These are phyloP conservation scores for Mystacides longicornis DNA, from an alignment of 2,888 invertebrate species.

Conservation along the genomic window DNA sequence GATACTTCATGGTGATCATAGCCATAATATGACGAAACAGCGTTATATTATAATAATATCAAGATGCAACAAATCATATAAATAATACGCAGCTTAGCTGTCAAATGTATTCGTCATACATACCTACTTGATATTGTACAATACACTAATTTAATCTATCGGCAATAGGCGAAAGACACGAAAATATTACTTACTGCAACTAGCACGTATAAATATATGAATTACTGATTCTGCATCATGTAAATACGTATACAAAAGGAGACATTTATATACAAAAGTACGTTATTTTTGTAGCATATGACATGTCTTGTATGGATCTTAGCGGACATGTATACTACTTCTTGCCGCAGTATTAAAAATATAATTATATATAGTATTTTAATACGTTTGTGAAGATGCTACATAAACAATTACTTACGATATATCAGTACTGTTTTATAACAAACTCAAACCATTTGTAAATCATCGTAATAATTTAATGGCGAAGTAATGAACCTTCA, in stretches of 20 bases:
- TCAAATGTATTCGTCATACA: not conserved
- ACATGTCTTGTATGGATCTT: not conserved
- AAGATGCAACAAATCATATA: not conserved
- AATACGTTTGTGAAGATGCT: not conserved
- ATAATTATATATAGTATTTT: no score
- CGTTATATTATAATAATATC: not conserved
- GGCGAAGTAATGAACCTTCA: not conserved
- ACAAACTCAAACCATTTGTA: not conserved
- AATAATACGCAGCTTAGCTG: not conserved
- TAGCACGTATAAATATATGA: not conserved
- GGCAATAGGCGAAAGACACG: not conserved
- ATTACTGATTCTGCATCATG: not conserved
- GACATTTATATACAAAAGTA: not conserved
- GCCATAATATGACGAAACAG: not conserved
- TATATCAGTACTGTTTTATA: not conserved
- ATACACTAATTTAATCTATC: not conserved
- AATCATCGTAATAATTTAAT: not conserved
- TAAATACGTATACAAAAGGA: not conserved
- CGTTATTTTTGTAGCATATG: constrained; percentile 1
- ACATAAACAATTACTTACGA: not conserved
- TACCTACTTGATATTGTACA: not conserved
- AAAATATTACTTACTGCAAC: not conserved
- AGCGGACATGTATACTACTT: not conserved
- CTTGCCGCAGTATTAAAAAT: not conserved
- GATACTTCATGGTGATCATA: no score